phyloP scores from a whole-genome alignment of 2,797 vertebrate genomes.

The Acipenser oxyrinchus region DNA sequence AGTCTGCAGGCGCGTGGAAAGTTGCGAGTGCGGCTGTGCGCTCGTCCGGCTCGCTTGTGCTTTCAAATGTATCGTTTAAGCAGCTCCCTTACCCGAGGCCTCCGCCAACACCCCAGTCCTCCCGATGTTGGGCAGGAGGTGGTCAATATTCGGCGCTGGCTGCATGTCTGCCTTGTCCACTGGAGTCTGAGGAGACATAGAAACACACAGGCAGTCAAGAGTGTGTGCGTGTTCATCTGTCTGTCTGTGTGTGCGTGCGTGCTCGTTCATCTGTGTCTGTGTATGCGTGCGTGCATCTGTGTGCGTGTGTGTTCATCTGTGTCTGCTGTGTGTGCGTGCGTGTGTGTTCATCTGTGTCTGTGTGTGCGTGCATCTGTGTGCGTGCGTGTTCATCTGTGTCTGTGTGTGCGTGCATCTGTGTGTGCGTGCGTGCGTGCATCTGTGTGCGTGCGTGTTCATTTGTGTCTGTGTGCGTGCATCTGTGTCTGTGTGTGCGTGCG shows the following conservation, averaged over 20 bases:
- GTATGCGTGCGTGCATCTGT: too few relatives aligned
- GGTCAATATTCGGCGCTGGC: slow-evolving; percentile 91
- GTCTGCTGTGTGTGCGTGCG: background rate
- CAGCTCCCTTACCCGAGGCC: slow-evolving; percentile 72
- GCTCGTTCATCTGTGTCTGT: too few relatives aligned
- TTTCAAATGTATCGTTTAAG: background rate
- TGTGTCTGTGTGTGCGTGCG: too few relatives aligned
- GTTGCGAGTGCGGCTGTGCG: background rate
- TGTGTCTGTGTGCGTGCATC: too few relatives aligned
- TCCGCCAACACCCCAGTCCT: slow-evolving; percentile 76
- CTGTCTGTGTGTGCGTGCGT: too few relatives aligned
- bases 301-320: too few relatives aligned
- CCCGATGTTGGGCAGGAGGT: slow-evolving; percentile 93
- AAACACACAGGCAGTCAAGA: slow-evolving; percentile 17
- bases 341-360: background rate
- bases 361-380: too few relatives aligned
- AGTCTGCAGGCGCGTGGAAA: background rate
- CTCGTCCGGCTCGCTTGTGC: background rate
- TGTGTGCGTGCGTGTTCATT: background rate
- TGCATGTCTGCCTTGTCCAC: slow-evolving; percentile 86
- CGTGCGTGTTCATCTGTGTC: too few relatives aligned
- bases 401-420: too few relatives aligned
- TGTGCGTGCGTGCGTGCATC: background rate
- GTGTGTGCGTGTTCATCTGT: too few relatives aligned
- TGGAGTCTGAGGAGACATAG: slow-evolving; percentile 67